Evolutionary conservation across 2,888 invertebrate species (phyloP), one percentile per base, ranked within the genome.

Genomic region (Hetaerina titia): DNA sequence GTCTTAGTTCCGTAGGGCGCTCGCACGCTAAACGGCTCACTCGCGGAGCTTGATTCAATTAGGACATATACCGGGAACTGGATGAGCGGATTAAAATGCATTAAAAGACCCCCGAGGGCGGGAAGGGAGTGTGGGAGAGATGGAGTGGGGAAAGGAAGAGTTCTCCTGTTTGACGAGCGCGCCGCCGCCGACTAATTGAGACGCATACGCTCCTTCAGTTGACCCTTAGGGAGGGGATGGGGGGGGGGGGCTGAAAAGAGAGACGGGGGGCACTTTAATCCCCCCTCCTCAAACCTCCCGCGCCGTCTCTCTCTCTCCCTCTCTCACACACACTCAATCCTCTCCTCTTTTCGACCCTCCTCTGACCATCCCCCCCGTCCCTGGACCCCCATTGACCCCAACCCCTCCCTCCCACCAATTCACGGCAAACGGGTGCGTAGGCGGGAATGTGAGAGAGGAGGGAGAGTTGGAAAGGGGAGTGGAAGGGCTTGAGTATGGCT

Each of bases 11-110:
- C 45, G 31, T 13, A 31, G 11, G 81, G 13, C 31, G 8, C 81
- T n/a, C 11, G 81, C 81, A 17, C 13, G 22, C 81, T 31, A 81
- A 81, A 81, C 81, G 81, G 25, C 31, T 81, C 22, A 81, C 11
- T 25, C 81, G 81, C 81, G 81, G 69, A n/a, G 25, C n/a, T 31
- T 81, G 81, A 81, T 81, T 81, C 81, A 81, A 81, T 81, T 81
- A 81, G 81, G 31, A 81, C 81, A 11, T 31, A 81, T 81, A 25
- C 31, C 31, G 74, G 81, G 22, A 31, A 31, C 69, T 13, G 81
- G 81, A 81, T 81, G 81, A 81, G 81, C 25, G 81, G 81, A 9
- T 81, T 81, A 81, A 81, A 81, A 81, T 81, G 81, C 81, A 81
- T 81, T 31, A 81, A 81, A 81, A 81, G 81, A 5, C 81, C 81